Base-by-base conservation (phyloP, 2,888 invertebrate species). In the Dicranocentrus wangi region DNA sequence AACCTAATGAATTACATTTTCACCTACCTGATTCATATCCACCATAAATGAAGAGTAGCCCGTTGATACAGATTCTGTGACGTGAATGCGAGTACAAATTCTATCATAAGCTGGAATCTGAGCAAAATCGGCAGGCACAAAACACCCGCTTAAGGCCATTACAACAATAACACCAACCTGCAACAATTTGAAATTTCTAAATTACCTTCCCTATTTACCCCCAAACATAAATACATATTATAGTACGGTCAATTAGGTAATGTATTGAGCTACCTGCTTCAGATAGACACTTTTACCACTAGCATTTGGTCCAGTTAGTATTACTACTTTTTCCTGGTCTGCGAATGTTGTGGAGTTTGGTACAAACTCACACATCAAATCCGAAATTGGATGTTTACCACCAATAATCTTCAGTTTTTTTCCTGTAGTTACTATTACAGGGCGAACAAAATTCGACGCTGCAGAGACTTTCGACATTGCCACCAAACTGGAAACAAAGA, bases 261-360 rank as follows among this genome's bases (percentile, higher is more conserved):
- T n/a, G n/a, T n/a, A n/a, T n/a, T 8, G 39, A 39, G 3, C 7
- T 32, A 91, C 91, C 90, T 96, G 95, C 89, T 96, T 97, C 87
- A 98, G 90, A 88, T 95, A 98, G 28, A 97, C 92, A 81, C 95
- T 97, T 89, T 98, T 98, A 1, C 98, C 98, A 87, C 95, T 94
- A 0, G 95, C 93, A 89, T 97, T 98, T 0, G 97, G 95, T 0
- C 97, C 97, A 0, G 95, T 95, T 5, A 97, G 89, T 65, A 98
- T 91, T 88, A 94, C 94, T 25, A 97, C 91, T 7, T 90, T 89
- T 0, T 89, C 88, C 0, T 88, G 88, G 3, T 86, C 87, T 5
- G 92, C 91, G 72, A 93, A 93, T 78, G 89, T 88, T 7, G 92
- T 91, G 87, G 94, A 92, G 88, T 96, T 96, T 0, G 94, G 91